phyloP scores from a whole-genome alignment of 1,140 invertebrate genomes.

The Eupeodes corollae region DNA sequence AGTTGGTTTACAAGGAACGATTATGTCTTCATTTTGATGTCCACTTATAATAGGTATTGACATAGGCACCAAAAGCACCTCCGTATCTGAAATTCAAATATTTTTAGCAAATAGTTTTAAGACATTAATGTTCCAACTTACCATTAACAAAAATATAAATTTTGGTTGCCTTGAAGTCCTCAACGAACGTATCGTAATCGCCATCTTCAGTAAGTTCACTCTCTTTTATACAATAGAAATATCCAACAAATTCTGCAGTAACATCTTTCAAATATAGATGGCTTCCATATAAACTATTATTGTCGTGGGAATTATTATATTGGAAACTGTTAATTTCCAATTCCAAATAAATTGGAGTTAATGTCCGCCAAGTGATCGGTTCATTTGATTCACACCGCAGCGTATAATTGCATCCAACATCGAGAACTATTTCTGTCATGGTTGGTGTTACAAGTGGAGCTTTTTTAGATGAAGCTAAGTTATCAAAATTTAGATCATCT shows the following conservation, averaged over 20 bases:
- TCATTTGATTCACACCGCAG: constrained; percentile 40
- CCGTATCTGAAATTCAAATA: no score
- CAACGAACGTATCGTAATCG: constrained; percentile 30
- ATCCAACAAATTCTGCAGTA: constrained; percentile 42
- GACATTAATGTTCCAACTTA: no score
- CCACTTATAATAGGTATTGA: constrained; percentile 31
- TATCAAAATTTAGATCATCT: constrained; percentile 4
- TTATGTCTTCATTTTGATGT: constrained; percentile 35
- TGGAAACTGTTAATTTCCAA: no score
- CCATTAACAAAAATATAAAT: constrained; percentile 57
- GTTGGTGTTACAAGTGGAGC: constrained; percentile 39
- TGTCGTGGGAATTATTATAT: constrained; percentile 21
- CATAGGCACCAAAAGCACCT: constrained; percentile 41
- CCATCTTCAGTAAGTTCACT: constrained; percentile 25
- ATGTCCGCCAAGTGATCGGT: constrained; percentile 36
- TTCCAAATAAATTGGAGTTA: background rate
- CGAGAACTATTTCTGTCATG: constrained; percentile 38
- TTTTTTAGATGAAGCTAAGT: constrained; percentile 8
- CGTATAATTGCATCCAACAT: constrained; percentile 38
- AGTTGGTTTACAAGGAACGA: constrained; percentile 57
- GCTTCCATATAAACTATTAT: constrained; percentile 32
- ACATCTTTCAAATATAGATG: constrained; percentile 37
- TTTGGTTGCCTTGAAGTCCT: constrained; percentile 38
- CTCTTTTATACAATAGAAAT: constrained; percentile 46
- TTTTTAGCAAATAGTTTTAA: no score